Percentiles rank a stretch among this genome's conserved stretches.
Evolutionary conservation across 2,888 invertebrate species (phyloP).

Genomic region (Erpobdella octoculata): DNA sequence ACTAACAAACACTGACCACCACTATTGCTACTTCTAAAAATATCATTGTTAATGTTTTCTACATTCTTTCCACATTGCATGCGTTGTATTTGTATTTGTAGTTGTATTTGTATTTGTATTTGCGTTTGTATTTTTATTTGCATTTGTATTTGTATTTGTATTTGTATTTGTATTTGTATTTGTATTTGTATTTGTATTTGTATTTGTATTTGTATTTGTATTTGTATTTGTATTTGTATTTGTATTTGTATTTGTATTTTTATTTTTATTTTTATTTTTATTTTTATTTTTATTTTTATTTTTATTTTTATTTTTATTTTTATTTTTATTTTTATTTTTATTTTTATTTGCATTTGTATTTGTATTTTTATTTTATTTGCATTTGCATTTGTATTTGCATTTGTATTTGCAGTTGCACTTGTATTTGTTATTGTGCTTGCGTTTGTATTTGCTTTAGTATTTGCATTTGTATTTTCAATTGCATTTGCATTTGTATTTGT

Average conservation of each 20-base stretch:
- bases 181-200: neutral
- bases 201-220: slow-evolving; percentile 4
- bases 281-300: neutral
- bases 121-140: too few relatives aligned
- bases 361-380: too few relatives aligned
- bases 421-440: neutral
- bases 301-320: neutral
- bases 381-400: too few relatives aligned
- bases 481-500: neutral
- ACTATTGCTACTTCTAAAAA: too few relatives aligned
- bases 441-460: too few relatives aligned
- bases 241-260: neutral
- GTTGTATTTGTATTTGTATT: too few relatives aligned
- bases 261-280: neutral
- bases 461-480: too few relatives aligned
- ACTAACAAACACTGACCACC: neutral
- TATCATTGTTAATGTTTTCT: too few relatives aligned
- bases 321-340: neutral
- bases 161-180: slow-evolving; percentile 2
- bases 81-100: too few relatives aligned
- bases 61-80: too few relatives aligned
- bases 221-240: slow-evolving; percentile 4
- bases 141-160: neutral
- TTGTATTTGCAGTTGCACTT: too few relatives aligned
- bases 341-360: too few relatives aligned